Conservation (phyloP, 2,797 vertebrate species). For the Rachycentron canadum region DNA sequence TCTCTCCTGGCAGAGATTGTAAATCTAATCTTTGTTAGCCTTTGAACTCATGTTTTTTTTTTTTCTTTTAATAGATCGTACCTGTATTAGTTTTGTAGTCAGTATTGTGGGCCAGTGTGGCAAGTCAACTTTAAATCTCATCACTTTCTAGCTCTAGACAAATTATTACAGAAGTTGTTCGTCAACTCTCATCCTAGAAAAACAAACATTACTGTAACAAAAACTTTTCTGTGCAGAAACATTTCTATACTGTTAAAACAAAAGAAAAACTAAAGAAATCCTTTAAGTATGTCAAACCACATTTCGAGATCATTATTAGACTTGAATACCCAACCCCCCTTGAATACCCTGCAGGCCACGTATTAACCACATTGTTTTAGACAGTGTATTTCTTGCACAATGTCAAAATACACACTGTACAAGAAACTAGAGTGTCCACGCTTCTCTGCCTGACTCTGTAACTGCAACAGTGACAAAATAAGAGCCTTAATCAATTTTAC, state of each 20-base stretch:
- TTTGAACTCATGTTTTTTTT: constrained; percentile 52
- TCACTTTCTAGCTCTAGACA: constrained; percentile 1
- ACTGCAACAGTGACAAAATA: constrained; percentile 12
- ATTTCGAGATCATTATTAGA: not conserved
- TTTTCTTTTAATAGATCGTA: constrained; percentile 35
- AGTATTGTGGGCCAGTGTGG: constrained; percentile 25
- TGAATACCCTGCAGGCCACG: not conserved
- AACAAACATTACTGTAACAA: not conserved
- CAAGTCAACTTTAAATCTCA: constrained; percentile 25
- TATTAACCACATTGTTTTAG: not conserved
- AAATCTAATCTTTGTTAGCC: constrained; percentile 72
- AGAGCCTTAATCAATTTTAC: constrained; percentile 35
- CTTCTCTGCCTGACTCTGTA: constrained; percentile 11
- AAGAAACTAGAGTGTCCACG: not conserved
- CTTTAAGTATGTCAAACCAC: not conserved
- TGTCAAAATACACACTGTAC: not conserved
- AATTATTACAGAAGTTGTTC: not conserved
- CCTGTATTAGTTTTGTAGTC: constrained; percentile 62
- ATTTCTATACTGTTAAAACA: not conserved
- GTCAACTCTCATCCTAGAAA: not conserved
- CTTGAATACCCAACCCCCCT: not conserved
- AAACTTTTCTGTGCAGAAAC: not conserved
- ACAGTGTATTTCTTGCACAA: not conserved
- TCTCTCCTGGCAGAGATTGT: constrained; percentile 53
- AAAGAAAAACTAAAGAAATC: not conserved